Evolutionary conservation across 2,888 invertebrate genomes (phyloP), one percentile per base, ranked within the genome.

Genomic region (Cryptus viduatorius): DNA sequence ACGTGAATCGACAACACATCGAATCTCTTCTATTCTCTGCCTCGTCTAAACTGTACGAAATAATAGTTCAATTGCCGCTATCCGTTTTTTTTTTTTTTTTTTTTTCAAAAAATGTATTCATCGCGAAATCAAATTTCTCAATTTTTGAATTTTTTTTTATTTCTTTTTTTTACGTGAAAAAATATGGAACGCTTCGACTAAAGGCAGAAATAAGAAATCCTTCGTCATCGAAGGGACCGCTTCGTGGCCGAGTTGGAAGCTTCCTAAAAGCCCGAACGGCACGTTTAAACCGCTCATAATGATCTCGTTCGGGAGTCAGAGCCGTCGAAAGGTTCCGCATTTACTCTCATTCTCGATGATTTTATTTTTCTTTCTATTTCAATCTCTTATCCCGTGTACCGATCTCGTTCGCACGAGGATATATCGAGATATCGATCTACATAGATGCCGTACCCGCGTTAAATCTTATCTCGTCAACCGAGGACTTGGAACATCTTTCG

Each of bases 381-480:
- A 42, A 56, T 69, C 53, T 80, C 61, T 83, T 90, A 90, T 90
- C 90, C 65, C 7, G n/a, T 67, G 53, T 29, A 56, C 68, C 65
- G 71, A 91, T 91, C 91, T 88, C 72, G 73, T 87, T 90, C 88
- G 76, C 90, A 89, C 90, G 89, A 86, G 85, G 86, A 89, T 90
- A 88, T 86, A 80, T 71, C 83, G 72, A 87, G 90, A 89, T 90
- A 89, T 73, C 65, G 69, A 90, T 90, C 89, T 83, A 4, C 78
- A 24, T 16, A 71, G 61, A 71, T 42, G 46, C 42, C 16, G 46
- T 46, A 14, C 37, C 56, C 37, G 46, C 8, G 29, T 59, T 59
- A 61, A 69, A 46, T 65, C 59, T 50, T 56, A 78, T 78, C 78
- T 61, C 37, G 37, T 24, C 24, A 59, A 59, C 50, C 29, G 44